phyloP scores from a whole-genome alignment of 1,140 invertebrate genomes.

The Stenopsyche tienmushanensis region DNA sequence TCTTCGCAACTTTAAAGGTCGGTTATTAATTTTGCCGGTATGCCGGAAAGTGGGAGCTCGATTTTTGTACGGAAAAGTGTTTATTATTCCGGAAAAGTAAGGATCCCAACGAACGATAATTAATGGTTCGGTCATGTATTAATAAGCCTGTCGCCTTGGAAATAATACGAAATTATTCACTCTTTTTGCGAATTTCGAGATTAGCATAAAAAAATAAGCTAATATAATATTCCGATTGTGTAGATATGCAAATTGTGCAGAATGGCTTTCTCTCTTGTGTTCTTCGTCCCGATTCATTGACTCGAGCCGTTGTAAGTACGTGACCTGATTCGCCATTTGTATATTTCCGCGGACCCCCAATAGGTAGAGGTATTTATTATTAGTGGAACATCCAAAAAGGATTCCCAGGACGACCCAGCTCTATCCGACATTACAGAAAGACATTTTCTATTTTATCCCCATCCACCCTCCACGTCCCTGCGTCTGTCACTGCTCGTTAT shows the following conservation, averaged over 20 bases:
- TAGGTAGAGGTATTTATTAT: constrained; percentile 19
- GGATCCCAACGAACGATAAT: too few species aligned
- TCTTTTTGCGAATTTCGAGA: too few species aligned
- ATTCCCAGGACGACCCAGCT: too few species aligned
- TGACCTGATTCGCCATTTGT: constrained; percentile 31
- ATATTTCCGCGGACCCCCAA: constrained; percentile 24
- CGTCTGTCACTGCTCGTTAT: constrained; percentile 6
- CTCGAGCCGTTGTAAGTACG: constrained; percentile 21
- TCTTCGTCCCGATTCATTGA: constrained; percentile 29
- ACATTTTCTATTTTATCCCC: too few species aligned
- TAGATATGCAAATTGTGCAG: constrained; percentile 29
- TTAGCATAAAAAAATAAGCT: constrained; percentile 16
- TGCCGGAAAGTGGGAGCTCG: too few species aligned
- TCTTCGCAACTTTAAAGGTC: too few species aligned
- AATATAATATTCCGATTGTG: constrained; percentile 31
- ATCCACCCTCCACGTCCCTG: background rate
- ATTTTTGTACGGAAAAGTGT: too few species aligned
- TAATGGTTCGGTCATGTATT: too few species aligned
- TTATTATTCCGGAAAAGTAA: too few species aligned
- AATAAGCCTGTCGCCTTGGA: too few species aligned
- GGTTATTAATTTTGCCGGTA: too few species aligned
- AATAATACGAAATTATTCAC: too few species aligned
- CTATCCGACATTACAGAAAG: background rate
- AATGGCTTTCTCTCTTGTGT: constrained; percentile 18
- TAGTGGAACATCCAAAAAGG: constrained; percentile 8